These are phyloP conservation scores for Leptestheria dahalacensis DNA, from an alignment of 1,140 invertebrate genomes.

Conservation along the genomic window DNA sequence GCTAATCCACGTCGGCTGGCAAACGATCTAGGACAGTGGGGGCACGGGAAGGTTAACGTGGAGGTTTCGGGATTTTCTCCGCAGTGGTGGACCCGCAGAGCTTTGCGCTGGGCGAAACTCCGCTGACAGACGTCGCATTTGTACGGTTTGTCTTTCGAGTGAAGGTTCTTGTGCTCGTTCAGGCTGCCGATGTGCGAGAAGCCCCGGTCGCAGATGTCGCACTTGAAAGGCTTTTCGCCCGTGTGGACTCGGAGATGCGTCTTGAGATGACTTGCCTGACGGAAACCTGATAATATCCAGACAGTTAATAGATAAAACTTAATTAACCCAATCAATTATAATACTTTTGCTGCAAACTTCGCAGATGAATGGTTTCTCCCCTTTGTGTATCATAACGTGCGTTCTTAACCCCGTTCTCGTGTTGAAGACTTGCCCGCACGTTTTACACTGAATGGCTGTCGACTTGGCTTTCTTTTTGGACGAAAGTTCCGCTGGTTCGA, in stretches of 20 bases:
- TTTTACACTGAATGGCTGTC: not conserved
- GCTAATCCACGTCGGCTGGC: not conserved
- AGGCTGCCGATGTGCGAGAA: constrained; percentile 12
- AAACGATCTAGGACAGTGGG: not conserved
- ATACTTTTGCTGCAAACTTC: not conserved
- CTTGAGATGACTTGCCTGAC: not conserved
- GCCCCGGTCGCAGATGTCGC: constrained; percentile 6
- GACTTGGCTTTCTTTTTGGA: not conserved
- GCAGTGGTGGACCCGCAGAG: constrained; percentile 20
- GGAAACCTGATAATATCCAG: not conserved
- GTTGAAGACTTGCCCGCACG: not conserved
- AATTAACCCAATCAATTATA: not conserved
- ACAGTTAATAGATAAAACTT: not conserved
- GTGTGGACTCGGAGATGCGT: constrained; percentile 8
- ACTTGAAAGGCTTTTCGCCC: constrained; percentile 13
- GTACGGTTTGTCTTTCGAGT: constrained; percentile 21
- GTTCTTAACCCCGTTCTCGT: not conserved
- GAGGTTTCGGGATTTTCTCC: not conserved
- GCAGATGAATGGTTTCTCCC: not conserved
- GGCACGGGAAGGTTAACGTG: not conserved
- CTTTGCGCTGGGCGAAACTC: constrained; percentile 21
- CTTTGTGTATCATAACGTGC: not conserved
- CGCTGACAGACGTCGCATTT: constrained; percentile 23
- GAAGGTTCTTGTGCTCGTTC: constrained; percentile 20
- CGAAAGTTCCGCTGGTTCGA: not conserved